A percentile compares a stretch with the other conserved stretches of the same genome.
phyloP scores from a whole-genome alignment of 1,140 invertebrate species.

The Cephus cinctus region DNA sequence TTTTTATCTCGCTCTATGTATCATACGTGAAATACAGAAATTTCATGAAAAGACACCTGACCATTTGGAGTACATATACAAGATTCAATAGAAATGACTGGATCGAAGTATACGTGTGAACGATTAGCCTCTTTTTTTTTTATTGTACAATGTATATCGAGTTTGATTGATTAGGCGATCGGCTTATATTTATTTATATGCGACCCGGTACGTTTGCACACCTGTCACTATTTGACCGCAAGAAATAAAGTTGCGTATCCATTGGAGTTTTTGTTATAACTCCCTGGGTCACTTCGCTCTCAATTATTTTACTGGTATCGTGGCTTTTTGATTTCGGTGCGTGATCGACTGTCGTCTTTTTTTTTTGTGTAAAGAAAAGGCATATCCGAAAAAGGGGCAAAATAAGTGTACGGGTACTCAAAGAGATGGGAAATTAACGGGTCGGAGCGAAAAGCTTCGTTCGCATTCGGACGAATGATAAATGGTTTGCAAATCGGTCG shows the following conservation, averaged over 20 bases:
- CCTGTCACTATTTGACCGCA: constrained; percentile 25
- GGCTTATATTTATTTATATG: constrained; percentile 38
- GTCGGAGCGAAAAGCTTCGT: no score
- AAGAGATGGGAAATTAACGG: not conserved
- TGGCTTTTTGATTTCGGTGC: not conserved
- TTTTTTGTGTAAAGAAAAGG: not conserved
- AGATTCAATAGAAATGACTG: no score
- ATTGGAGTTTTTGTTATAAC: not conserved
- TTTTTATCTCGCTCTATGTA: no score
- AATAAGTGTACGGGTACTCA: no score
- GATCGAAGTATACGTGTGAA: no score
- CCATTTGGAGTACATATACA: no score
- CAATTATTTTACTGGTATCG: not conserved
- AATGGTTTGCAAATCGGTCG: not conserved
- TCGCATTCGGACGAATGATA: not conserved
- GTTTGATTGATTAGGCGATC: constrained; percentile 36
- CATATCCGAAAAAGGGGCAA: not conserved
- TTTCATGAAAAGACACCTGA: no score
- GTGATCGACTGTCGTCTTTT: not conserved
- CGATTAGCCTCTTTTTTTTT: no score
- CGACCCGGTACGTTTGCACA: constrained; percentile 31
- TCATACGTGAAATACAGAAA: no score
- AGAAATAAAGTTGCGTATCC: not conserved
- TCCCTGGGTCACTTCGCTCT: not conserved
- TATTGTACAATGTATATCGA: constrained; percentile 15